A percentile compares a stretch with the other conserved stretches of the same genome.
These are phyloP conservation scores for Volucella bombylans DNA, from an alignment of 2,888 invertebrate genomes.

Conservation along the genomic window DNA sequence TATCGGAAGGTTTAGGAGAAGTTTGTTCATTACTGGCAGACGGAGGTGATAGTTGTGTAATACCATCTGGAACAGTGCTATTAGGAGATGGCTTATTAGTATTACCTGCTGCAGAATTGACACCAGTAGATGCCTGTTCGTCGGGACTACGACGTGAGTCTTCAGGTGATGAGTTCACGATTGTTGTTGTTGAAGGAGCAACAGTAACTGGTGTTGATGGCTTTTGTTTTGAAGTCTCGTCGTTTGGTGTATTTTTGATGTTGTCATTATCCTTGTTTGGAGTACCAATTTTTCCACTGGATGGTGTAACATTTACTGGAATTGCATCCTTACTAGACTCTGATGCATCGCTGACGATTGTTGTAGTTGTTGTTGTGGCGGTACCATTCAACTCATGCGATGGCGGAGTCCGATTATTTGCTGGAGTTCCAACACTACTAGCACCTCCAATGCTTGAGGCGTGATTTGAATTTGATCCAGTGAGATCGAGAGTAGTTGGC, in stretches of 20 bases:
- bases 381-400: constrained; percentile 79
- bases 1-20: constrained; percentile 66
- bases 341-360: constrained; percentile 71
- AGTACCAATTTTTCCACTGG: constrained; percentile 73
- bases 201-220: constrained; percentile 75
- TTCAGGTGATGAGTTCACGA: constrained; percentile 73
- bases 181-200: constrained; percentile 68
- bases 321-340: constrained; percentile 76
- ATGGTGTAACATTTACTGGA: constrained; percentile 66
- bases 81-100: constrained; percentile 70
- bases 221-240: constrained; percentile 74
- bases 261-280: constrained; percentile 74
- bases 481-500: constrained; percentile 80
- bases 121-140: constrained; percentile 65
- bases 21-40: constrained; percentile 74
- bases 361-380: constrained; percentile 77
- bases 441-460: constrained; percentile 77
- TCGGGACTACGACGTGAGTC: constrained; percentile 76
- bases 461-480: constrained; percentile 80
- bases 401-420: constrained; percentile 75
- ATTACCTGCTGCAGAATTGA: constrained; percentile 76
- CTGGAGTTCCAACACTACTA: constrained; percentile 63
- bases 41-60: constrained; percentile 62
- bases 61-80: constrained; percentile 63
- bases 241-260: constrained; percentile 57